Evolutionary conservation across 2,797 vertebrate species (phyloP).

Genomic region (Fistularia tabacaria): DNA sequence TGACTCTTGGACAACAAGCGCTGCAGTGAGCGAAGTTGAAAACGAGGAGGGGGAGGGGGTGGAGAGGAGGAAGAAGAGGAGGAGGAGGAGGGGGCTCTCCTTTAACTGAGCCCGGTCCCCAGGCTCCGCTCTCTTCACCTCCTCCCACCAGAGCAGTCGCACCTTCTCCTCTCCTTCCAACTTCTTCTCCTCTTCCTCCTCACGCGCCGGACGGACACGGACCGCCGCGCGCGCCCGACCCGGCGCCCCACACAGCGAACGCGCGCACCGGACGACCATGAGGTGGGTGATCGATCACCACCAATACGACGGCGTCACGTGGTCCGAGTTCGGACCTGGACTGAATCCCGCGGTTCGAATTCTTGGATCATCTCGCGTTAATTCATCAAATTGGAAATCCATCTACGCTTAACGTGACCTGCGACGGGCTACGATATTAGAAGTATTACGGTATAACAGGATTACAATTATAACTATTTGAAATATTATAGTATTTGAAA

Average conservation of each 20-base stretch:
- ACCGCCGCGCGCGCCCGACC: background rate
- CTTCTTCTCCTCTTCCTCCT: too few species aligned
- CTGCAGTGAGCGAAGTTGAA: too few species aligned
- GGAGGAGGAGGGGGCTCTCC: background rate
- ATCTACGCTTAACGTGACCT: too few species aligned
- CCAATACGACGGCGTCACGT: too few species aligned
- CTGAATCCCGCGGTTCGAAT: background rate
- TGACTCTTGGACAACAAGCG: too few species aligned
- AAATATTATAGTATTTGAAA: too few species aligned
- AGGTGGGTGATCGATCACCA: background rate
- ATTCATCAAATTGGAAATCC: too few species aligned
- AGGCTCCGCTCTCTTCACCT: conserved; percentile 36
- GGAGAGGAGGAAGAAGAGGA: background rate
- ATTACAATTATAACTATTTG: too few species aligned
- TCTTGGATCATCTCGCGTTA: too few species aligned
- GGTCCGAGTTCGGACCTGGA: too few species aligned
- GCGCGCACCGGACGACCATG: background rate
- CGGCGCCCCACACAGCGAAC: background rate
- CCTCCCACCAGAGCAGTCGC: conserved; percentile 25
- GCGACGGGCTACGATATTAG: too few species aligned
- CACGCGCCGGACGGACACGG: background rate
- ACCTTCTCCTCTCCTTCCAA: background rate
- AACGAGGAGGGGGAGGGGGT: background rate
- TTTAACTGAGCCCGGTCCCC: conserved; percentile 32
- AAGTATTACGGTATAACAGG: too few species aligned